phyloP scores from a whole-genome alignment of 2,888 invertebrate species.

The Willowsia nigromaculata region DNA sequence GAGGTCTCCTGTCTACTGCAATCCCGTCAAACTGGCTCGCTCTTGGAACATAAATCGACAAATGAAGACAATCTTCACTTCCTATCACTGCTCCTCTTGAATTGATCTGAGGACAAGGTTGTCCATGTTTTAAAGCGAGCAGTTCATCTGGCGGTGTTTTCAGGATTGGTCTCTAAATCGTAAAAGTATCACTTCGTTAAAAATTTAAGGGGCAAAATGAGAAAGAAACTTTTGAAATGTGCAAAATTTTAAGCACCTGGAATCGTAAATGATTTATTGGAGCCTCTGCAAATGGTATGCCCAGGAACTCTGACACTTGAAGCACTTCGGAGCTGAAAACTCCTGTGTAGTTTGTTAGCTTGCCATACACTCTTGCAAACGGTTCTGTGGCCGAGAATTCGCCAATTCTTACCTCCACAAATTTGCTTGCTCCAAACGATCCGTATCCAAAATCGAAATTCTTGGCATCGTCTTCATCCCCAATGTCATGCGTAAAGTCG shows the following conservation, averaged over 20 bases:
- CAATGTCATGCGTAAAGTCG: too few relatives aligned
- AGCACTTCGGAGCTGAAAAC: constrained; percentile 23
- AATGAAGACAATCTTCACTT: constrained; percentile 71
- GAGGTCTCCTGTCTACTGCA: background rate
- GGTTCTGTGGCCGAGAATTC: constrained; percentile 51
- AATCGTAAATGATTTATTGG: constrained; percentile 72
- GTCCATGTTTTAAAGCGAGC: constrained; percentile 55
- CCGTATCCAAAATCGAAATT: background rate
- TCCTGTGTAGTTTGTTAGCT: constrained; percentile 47
- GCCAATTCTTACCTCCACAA: constrained; percentile 43
- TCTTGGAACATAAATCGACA: constrained; percentile 68
- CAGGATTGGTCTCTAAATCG: constrained; percentile 72
- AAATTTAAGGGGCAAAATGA: background rate
- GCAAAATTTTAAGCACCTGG: constrained; percentile 49
- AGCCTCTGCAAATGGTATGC: constrained; percentile 73
- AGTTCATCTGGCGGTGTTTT: constrained; percentile 60
- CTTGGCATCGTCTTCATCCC: background rate
- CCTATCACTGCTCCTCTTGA: constrained; percentile 57
- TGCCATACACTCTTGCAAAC: constrained; percentile 50
- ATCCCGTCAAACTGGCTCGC: background rate
- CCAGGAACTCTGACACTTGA: constrained; percentile 56
- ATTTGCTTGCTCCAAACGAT: background rate
- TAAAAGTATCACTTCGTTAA: background rate
- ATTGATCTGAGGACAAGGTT: constrained; percentile 74
- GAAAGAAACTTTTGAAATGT: background rate